Evolutionary conservation across 2,797 vertebrate genomes (phyloP).

Genomic region (Spinibarbus caldwelli): DNA sequence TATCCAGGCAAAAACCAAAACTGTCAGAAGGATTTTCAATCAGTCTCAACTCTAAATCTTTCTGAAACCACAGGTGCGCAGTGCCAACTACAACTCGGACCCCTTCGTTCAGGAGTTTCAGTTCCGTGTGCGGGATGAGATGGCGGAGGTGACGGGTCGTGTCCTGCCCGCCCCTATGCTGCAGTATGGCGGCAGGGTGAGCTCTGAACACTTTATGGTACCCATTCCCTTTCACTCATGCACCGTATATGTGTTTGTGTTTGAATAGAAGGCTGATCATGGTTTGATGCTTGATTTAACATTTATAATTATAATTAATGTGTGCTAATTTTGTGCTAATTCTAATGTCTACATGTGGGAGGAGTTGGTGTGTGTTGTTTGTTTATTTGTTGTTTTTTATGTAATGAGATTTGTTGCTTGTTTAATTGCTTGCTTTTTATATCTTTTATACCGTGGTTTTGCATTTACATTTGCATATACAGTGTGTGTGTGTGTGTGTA

Average conservation of each 20-base stretch:
- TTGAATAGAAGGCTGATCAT: not conserved
- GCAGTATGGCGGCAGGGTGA: slow-evolving; percentile 97
- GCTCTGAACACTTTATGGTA: slow-evolving; percentile 79
- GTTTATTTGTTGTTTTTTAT: not conserved
- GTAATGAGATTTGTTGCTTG: not conserved
- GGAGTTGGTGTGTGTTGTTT: not conserved
- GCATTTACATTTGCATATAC: too few relatives aligned
- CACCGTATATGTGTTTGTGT: slow-evolving; percentile 43
- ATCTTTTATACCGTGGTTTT: not conserved
- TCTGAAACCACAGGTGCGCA: slow-evolving; percentile 84
- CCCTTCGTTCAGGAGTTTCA: slow-evolving; percentile 98
- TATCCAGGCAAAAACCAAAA: not conserved
- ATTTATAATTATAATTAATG: not conserved
- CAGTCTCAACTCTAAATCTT: not conserved
- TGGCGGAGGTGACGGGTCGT: slow-evolving; percentile 95
- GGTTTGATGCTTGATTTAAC: not conserved
- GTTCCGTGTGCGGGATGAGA: slow-evolving; percentile 95
- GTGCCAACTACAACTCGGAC: slow-evolving; percentile 94
- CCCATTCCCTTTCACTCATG: slow-evolving; percentile 57
- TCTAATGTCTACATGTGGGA: slow-evolving; percentile 1
- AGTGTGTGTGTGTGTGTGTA: too few relatives aligned
- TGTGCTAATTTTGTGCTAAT: not conserved
- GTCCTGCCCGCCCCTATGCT: slow-evolving; percentile 96
- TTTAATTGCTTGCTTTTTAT: not conserved
- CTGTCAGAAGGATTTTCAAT: not conserved